Base-by-base conservation (phyloP, 2,888 invertebrate species). In the Heliothis peltigera region DNA sequence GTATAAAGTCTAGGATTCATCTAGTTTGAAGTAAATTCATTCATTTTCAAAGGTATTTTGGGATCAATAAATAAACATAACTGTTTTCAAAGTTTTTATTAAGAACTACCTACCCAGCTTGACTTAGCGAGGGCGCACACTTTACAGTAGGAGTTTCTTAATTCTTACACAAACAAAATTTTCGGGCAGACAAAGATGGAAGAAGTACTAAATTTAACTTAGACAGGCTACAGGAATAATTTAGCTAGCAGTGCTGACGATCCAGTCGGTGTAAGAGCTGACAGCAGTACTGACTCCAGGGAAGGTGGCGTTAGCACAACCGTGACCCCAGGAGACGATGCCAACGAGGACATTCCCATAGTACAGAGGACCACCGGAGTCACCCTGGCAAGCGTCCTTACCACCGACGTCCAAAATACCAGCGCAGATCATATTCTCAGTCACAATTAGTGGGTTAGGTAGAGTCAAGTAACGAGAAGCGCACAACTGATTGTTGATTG, bases 331-430 rank as follows among this genome's bases (percentile, higher is more conserved):
- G 58, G 95, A 95, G 15, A 94, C 90, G 52, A 95, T 77, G 17
- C 95, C 95, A 56, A 95, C 81, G 64, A 93, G 81, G 58, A 85
- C 65, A 4, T 90, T 74, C n/a, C 75, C 79, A 71, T 75, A 89
- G 78, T 90, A 91, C 61, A 95, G 78, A 21, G 95, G 95, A 39
- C 95, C 95, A 2, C 95, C 95, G 49, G 93, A 91, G 83, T 95
- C 95, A 54, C 93, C 95, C 83, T 92, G 88, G 70, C 92, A 92
- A 2, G 89, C 88, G 59, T 88, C 91, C 8, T 58, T 67, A 2
- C 89, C 90, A 2, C 89, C 91, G 0, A 83, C 60, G 48, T 84
- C 84, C 4, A 87, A 65, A 2, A 87, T 17, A 48, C 91, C 91
- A 59, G 90, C 89, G 67, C 92, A 92, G 70, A 93, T 86, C 91